Conservation (phyloP, 2,113 vertebrate genomes). For the Sakesphorus luctuosus region DNA sequence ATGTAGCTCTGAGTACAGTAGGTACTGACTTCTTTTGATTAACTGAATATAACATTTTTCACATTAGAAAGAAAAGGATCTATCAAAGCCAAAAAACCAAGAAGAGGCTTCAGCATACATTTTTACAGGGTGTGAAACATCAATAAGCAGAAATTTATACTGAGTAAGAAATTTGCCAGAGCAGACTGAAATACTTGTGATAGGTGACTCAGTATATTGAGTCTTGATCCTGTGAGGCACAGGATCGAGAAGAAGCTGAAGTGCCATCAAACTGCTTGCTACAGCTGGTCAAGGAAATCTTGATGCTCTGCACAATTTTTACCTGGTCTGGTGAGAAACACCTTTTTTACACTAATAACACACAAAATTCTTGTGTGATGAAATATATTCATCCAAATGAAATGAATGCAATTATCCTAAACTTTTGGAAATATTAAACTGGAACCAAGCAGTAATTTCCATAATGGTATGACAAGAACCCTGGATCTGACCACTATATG, state of each 20-base stretch:
- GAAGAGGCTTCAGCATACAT: not conserved
- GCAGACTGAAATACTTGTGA: not conserved
- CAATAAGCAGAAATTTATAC: not conserved
- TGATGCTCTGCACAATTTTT: not conserved
- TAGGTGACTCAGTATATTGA: not conserved
- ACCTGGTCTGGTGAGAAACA: not conserved
- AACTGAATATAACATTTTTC: not conserved
- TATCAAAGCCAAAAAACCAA: not conserved
- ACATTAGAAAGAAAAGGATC: not conserved
- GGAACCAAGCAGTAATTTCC: not conserved
- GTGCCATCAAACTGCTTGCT: not conserved
- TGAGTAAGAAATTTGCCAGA: not conserved
- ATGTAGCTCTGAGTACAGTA: not conserved
- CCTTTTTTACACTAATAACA: not conserved
- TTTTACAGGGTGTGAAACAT: not conserved
- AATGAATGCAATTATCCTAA: not conserved
- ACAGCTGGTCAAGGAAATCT: not conserved
- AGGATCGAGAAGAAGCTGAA: not conserved
- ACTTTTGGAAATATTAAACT: not conserved
- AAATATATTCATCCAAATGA: not conserved
- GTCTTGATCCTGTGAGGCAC: not conserved
- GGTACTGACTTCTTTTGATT: not conserved
- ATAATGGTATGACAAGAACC: not conserved
- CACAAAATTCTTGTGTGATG: not conserved
- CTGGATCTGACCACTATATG: not conserved